Conservation (phyloP, 2,113 vertebrate genomes). For the Poicephalus meyeri region DNA sequence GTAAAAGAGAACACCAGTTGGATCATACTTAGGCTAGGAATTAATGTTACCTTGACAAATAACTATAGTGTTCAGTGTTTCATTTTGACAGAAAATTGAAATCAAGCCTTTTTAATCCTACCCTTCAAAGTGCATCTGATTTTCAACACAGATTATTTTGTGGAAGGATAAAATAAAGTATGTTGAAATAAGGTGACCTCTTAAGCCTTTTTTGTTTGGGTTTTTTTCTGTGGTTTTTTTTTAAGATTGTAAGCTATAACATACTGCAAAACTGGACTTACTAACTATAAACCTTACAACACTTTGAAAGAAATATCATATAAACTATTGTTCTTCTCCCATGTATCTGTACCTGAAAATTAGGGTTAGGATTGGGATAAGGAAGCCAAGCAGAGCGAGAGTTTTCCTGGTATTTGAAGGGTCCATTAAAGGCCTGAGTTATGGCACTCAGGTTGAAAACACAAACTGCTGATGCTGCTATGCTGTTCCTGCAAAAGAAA, state of each 20-base stretch:
- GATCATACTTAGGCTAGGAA: not conserved
- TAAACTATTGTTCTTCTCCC: not conserved
- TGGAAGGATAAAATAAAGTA: not conserved
- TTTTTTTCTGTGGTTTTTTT: not conserved
- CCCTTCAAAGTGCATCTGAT: not conserved
- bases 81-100: not conserved
- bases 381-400: slow-evolving; percentile 95
- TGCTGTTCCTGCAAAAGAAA: slow-evolving; percentile 86
- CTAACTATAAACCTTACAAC: not conserved
- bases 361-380: slow-evolving; percentile 94
- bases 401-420: slow-evolving; percentile 98
- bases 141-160: not conserved
- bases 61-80: not conserved
- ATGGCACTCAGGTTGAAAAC: slow-evolving; percentile 96
- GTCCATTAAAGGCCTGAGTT: slow-evolving; percentile 90
- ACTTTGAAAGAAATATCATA: not conserved
- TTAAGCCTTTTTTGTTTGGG: not conserved
- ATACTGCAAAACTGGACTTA: not conserved
- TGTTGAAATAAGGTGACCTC: not conserved
- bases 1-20: not conserved
- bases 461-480: slow-evolving; percentile 95
- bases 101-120: not conserved
- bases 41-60: not conserved
- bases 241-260: not conserved
- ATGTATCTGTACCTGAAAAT: slow-evolving; percentile 87